phyloP scores from a whole-genome alignment of 2,797 vertebrate species.

The Leptatherina wallacei region DNA sequence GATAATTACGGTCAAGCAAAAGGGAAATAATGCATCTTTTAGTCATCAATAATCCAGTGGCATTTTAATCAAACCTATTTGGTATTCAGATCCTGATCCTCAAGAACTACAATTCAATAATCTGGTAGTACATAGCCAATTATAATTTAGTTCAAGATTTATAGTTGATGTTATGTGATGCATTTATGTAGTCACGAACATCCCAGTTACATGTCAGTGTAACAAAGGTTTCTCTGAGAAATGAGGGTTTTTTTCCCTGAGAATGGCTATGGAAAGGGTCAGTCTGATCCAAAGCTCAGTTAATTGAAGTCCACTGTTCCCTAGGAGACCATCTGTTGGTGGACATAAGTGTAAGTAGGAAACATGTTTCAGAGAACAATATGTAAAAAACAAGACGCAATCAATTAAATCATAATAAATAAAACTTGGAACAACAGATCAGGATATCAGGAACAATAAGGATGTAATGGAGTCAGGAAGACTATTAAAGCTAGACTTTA shows the following conservation, averaged over 20 bases:
- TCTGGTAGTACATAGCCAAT: background rate
- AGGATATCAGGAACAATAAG: background rate
- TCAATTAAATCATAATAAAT: background rate
- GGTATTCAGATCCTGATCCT: conserved; percentile 5
- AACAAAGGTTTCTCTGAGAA: conserved; percentile 1
- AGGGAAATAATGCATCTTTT: background rate
- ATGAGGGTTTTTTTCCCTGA: conserved; percentile 10
- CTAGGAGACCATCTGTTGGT: conserved; percentile 54
- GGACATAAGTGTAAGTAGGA: background rate
- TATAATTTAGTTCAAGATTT: background rate
- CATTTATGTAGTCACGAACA: background rate
- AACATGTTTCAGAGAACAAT: background rate
- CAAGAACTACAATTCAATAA: conserved; percentile 5
- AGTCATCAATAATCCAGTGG: conserved; percentile 18
- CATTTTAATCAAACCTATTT: conserved; percentile 27
- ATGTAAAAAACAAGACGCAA: background rate
- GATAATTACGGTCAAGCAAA: conserved; percentile 1
- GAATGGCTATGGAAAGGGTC: conserved; percentile 32
- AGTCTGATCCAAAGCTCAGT: conserved; percentile 28
- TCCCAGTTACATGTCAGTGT: background rate
- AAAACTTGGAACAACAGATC: background rate
- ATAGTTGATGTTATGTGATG: background rate
- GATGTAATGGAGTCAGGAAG: background rate
- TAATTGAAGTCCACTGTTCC: conserved; percentile 47
- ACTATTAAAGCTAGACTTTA: background rate